Evolutionary conservation across 2,113 vertebrate genomes (phyloP), one percentile per base, ranked within the genome.

Genomic region (Antennarius striatus): DNA sequence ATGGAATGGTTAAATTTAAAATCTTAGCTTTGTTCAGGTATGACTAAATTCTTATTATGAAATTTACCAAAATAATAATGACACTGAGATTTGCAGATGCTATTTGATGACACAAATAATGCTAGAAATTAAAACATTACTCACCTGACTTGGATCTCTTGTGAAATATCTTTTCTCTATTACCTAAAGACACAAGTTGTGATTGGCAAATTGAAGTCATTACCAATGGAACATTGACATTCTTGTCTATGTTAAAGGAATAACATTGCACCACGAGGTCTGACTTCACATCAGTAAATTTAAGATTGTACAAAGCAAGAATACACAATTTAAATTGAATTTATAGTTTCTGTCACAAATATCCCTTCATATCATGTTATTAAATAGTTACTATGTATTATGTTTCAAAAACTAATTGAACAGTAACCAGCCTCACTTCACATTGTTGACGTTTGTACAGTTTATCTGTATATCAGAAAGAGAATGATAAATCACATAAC

Each of bases 101-200:
- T 28, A 3, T 7, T 61, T 51, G 10, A 47, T 47, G 6, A 12
- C 22, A 9, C 16, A 12, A 50, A 11, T 29, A 5, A 68, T 61
- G 50, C 2, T 22, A 16, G 11, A 1, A 40, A 8, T 8, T 12
- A 4, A 50, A 55, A 55, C 28, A 3, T 9, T 46, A 67, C 93
- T 79, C 77, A 98, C 97, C 93, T 97, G 95, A 88, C 88, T 94
- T 63, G 93, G 81, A 63, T 99, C 97, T 91, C 94, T 94, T 75
- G 93, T 94, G 79, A 95, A 95, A 81, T 98, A 98, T 91, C 96
- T 95, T 86, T 98, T 99, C 81, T 98, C 97, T 89, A 98, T 96
- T 15, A 99, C 96, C 98, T 99, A 3, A 22, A 51, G 10, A 61
- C 12, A 43, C 11, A 73, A 0, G 11, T 1, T 3, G 39, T 14